Percentiles rank a stretch among this genome's conserved stretches.
Conservation (phyloP, 2,113 vertebrate species). For the Circaetus cinerascens region DNA sequence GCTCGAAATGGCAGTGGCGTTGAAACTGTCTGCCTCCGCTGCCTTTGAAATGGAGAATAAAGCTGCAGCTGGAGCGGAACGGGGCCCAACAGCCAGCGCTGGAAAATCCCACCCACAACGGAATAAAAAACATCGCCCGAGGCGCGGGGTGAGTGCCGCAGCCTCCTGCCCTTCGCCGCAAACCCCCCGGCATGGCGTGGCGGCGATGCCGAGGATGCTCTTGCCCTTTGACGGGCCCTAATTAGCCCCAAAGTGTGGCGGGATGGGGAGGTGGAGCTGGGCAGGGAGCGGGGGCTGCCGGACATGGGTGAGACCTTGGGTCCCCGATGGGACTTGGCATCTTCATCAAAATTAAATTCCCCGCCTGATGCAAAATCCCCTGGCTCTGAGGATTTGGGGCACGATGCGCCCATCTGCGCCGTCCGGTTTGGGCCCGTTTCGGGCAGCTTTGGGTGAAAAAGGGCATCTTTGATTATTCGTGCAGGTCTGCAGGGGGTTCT, state of each 20-base stretch:
- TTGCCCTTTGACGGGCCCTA: background rate
- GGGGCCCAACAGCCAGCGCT: slow-evolving; percentile 59
- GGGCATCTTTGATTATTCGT: accelerated
- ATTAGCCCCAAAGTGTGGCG: accelerated
- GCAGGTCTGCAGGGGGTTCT: background rate
- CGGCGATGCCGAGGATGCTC: background rate
- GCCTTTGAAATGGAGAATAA: slow-evolving; percentile 69
- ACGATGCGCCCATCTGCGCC: accelerated
- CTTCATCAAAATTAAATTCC: background rate
- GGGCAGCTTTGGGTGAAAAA: background rate
- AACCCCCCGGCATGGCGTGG: background rate
- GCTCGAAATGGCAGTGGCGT: slow-evolving; percentile 57
- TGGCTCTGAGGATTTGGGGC: accelerated
- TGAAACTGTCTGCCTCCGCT: slow-evolving; percentile 48
- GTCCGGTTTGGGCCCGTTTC: accelerated
- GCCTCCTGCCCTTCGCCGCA: background rate
- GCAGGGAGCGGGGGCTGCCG: background rate
- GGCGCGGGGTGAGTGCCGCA: slow-evolving; percentile 14
- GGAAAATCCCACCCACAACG: slow-evolving; percentile 69
- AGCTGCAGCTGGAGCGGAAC: slow-evolving; percentile 67
- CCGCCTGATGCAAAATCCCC: background rate
- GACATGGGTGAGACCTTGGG: accelerated
- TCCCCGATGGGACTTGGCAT: accelerated
- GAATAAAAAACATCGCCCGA: slow-evolving; percentile 35
- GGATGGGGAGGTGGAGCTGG: background rate